These are phyloP conservation scores for Pandion haliaetus DNA, from an alignment of 2,113 vertebrate genomes.

Conservation along the genomic window DNA sequence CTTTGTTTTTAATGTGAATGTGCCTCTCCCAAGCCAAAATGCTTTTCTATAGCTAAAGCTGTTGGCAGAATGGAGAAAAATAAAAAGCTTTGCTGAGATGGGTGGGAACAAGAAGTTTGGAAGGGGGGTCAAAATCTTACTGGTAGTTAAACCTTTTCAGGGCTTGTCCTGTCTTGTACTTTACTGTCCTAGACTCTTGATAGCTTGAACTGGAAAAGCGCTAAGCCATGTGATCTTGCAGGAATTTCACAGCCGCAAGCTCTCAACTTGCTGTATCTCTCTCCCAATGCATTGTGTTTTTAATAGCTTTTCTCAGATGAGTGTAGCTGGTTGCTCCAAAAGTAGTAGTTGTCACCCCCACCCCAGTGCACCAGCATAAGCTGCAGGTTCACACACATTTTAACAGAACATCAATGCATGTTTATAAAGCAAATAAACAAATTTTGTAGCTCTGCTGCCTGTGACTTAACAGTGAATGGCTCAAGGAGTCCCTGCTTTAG, in stretches of 20 bases:
- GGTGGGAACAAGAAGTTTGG: neutral
- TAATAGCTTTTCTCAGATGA: neutral
- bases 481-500: neutral
- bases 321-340: neutral
- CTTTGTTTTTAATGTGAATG: rapidly evolving
- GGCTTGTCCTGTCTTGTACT: neutral
- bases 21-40: neutral
- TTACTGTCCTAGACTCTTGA: neutral
- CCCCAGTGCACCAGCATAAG: neutral
- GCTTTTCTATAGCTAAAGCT: neutral
- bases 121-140: neutral
- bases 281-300: rapidly evolving
- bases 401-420: rapidly evolving
- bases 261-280: rapidly evolving
- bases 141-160: neutral
- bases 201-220: neutral
- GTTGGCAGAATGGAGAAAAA: neutral
- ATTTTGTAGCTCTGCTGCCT: neutral
- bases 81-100: neutral
- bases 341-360: neutral
- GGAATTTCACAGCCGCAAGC: neutral
- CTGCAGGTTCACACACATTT: neutral
- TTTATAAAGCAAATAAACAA: neutral
- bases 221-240: neutral
- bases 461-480: neutral